Conservation (phyloP, 2,113 vertebrate genomes). For the Rhea pennata region DNA sequence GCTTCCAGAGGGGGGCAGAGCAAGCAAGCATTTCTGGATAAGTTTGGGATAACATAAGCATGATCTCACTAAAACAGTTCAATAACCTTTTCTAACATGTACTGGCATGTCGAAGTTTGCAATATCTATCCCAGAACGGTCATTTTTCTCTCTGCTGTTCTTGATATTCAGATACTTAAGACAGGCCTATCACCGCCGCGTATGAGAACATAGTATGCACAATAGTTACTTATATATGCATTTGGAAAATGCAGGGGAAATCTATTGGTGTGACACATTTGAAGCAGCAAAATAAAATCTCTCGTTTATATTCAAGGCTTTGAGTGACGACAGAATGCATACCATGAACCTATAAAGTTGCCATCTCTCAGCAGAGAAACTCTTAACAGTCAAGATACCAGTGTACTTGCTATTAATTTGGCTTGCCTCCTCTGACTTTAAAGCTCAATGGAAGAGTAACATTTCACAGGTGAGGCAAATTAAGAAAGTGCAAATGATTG, state of each 20-base stretch:
- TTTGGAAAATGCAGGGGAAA: background rate
- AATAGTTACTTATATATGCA: background rate
- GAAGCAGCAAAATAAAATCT: conserved; percentile 7
- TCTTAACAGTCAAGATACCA: background rate
- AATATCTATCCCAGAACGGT: background rate
- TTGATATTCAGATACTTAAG: background rate
- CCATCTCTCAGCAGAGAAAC: conserved; percentile 23
- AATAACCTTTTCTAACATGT: background rate
- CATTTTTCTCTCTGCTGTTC: background rate
- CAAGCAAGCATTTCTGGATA: background rate
- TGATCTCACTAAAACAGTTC: background rate
- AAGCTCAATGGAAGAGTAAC: background rate
- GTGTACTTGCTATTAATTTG: background rate
- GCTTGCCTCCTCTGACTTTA: background rate
- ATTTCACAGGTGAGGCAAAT: background rate
- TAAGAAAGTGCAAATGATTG: background rate
- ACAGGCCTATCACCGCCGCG: background rate
- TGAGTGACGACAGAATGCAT: conserved; percentile 18
- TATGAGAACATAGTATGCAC: accelerated
- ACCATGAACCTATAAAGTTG: conserved; percentile 1
- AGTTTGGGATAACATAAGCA: background rate
- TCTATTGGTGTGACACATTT: background rate
- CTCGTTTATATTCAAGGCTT: background rate
- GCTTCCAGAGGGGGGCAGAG: background rate
- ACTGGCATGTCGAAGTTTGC: background rate